These are phyloP conservation scores for Rhodeus uyekii DNA, from an alignment of 2,797 vertebrate species.

Conservation along the genomic window DNA sequence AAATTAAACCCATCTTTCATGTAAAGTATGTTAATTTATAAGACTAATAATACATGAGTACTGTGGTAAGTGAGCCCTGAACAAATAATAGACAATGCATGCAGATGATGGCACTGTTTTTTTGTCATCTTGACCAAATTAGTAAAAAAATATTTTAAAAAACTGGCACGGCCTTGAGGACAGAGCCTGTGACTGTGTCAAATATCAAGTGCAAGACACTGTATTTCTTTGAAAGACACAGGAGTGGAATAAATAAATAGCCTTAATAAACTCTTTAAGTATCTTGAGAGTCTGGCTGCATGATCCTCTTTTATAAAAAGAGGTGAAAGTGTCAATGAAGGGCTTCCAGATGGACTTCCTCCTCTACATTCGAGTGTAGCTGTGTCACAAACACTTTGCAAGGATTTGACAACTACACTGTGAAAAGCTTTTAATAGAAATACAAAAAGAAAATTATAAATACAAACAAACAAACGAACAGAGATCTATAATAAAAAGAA, in stretches of 20 bases:
- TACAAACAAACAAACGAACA: too few species aligned
- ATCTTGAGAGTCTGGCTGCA: conserved; percentile 22
- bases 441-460: too few species aligned
- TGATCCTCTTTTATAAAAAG: conserved; percentile 26
- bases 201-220: conserved; percentile 20
- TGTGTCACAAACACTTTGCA: conserved; percentile 26
- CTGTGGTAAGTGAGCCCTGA: conserved; percentile 63
- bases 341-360: conserved; percentile 30
- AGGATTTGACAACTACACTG: conserved; percentile 18
- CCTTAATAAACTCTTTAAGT: conserved; percentile 32
- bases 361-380: neutral
- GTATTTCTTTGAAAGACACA: neutral
- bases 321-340: conserved; percentile 20
- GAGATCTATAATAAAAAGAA: too few species aligned
- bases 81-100: conserved; percentile 66
- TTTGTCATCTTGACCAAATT: conserved; percentile 7
- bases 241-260: conserved; percentile 26
- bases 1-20: conserved; percentile 83
- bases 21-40: conserved; percentile 65
- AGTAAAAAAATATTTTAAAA: neutral
- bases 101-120: conserved; percentile 23
- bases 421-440: conserved; percentile 34
- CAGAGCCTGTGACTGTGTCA: neutral
- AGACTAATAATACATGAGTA: conserved; percentile 66
- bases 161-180: neutral